phyloP scores from a whole-genome alignment of 2,113 vertebrate species.

The Sitta europaea region DNA sequence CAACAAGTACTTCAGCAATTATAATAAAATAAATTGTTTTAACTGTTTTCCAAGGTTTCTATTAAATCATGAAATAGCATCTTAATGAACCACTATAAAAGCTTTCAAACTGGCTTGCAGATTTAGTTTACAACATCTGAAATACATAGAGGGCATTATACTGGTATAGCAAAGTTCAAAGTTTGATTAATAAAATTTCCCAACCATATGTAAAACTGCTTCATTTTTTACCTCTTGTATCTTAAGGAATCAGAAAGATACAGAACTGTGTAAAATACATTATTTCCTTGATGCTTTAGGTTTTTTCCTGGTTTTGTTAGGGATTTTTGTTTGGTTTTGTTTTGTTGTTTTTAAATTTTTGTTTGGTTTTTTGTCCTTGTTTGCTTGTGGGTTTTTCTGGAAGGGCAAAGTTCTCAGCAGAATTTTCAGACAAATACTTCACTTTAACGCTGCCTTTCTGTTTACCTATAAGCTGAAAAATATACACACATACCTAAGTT shows the following conservation, averaged over 20 bases:
- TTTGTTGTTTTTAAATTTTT: background rate
- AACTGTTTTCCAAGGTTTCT: background rate
- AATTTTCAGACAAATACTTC: background rate
- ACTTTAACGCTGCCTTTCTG: background rate
- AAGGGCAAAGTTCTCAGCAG: background rate
- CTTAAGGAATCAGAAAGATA: background rate
- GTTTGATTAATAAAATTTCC: background rate
- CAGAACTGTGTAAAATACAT: background rate
- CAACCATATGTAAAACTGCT: background rate
- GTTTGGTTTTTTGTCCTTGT: background rate
- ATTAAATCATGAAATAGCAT: background rate
- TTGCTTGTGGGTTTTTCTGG: background rate
- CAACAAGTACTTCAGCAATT: background rate
- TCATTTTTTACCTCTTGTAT: background rate
- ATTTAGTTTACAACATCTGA: background rate
- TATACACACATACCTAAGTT: background rate
- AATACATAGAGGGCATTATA: background rate
- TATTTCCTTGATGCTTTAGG: background rate
- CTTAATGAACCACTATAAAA: background rate
- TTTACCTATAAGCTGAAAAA: background rate
- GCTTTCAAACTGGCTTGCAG: background rate
- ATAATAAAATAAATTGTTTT: background rate
- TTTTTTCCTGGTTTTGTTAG: fast-evolving
- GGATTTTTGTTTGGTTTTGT: background rate
- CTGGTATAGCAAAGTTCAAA: background rate